Percentiles rank a stretch among this genome's conserved stretches.
phyloP scores from a whole-genome alignment of 1,140 invertebrate species.

The Centruroides sculpturatus region DNA sequence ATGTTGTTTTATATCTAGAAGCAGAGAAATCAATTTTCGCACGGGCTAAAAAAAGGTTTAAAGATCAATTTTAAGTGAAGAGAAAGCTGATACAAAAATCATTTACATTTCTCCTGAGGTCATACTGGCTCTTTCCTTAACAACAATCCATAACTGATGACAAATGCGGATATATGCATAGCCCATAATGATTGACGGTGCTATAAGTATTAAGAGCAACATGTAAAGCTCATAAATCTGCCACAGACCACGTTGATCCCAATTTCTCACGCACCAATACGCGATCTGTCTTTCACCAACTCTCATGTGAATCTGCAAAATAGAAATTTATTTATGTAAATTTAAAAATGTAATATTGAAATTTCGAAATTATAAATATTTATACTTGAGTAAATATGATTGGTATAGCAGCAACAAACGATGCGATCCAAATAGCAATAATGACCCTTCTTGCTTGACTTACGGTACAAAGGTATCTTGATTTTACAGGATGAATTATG shows the following conservation, averaged over 20 bases:
- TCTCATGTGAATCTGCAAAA: constrained; percentile 36
- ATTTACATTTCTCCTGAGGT: constrained; percentile 14
- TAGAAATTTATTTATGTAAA: background rate
- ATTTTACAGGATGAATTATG: constrained; percentile 57
- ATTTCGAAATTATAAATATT: background rate
- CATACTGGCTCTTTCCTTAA: constrained; percentile 18
- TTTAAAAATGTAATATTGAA: too few species aligned
- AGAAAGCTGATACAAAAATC: background rate
- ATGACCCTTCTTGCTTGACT: constrained; percentile 49
- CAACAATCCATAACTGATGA: constrained; percentile 42
- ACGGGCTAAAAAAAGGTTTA: too few species aligned
- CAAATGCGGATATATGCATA: constrained; percentile 49
- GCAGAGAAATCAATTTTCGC: too few species aligned
- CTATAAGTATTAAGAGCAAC: constrained; percentile 44
- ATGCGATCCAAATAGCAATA: constrained; percentile 43
- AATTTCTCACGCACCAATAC: constrained; percentile 47
- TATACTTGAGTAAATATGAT: constrained; percentile 42
- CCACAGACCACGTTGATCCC: constrained; percentile 34
- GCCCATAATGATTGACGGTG: constrained; percentile 47
- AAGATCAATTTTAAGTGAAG: too few species aligned
- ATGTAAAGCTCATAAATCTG: constrained; percentile 48
- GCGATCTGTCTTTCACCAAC: constrained; percentile 37
- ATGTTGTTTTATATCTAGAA: too few species aligned
- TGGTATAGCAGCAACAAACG: constrained; percentile 42
- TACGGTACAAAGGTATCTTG: constrained; percentile 53